A percentile compares a stretch with the other conserved stretches of the same genome.
phyloP scores from a whole-genome alignment of 1,140 invertebrate species.

The Drosophila saltans region DNA sequence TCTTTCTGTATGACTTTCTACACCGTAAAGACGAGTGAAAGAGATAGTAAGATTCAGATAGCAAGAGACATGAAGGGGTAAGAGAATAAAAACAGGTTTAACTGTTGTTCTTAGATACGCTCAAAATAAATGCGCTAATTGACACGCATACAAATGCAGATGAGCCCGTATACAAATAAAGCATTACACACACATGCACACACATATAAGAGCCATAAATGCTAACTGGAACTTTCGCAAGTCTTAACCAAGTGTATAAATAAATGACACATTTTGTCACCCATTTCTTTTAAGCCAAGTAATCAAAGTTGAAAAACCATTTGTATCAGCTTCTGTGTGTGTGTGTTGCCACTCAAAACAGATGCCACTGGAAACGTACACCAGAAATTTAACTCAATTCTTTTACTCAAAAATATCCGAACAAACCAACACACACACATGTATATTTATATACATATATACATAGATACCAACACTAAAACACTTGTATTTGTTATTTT shows the following conservation, averaged over 20 bases:
- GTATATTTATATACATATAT: no score
- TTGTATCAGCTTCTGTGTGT: conserved; percentile 11
- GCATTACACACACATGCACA: conserved; percentile 46
- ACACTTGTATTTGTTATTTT: background rate
- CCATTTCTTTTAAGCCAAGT: conserved; percentile 37
- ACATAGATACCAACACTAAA: background rate
- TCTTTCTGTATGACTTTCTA: conserved; percentile 8
- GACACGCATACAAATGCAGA: conserved; percentile 49
- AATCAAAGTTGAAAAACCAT: background rate
- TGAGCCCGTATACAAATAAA: background rate
- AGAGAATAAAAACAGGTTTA: conserved; percentile 67
- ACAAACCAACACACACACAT: background rate
- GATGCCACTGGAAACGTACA: conserved; percentile 18
- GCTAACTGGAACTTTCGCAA: conserved; percentile 70
- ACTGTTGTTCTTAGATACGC: conserved; percentile 55
- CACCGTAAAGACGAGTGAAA: conserved; percentile 11
- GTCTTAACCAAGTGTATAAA: conserved; percentile 17
- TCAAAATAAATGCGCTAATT: conserved; percentile 63
- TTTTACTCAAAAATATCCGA: conserved; percentile 4
- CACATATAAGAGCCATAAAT: conserved; percentile 16
- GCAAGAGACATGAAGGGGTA: conserved; percentile 36
- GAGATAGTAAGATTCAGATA: conserved; percentile 31
- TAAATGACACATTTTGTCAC: conserved; percentile 26
- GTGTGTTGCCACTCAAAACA: conserved; percentile 27
- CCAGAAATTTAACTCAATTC: conserved; percentile 38